Percentiles rank a stretch among this genome's conserved stretches.
Conservation (phyloP, 2,797 vertebrate species). For the Ctenopoma multispine region DNA sequence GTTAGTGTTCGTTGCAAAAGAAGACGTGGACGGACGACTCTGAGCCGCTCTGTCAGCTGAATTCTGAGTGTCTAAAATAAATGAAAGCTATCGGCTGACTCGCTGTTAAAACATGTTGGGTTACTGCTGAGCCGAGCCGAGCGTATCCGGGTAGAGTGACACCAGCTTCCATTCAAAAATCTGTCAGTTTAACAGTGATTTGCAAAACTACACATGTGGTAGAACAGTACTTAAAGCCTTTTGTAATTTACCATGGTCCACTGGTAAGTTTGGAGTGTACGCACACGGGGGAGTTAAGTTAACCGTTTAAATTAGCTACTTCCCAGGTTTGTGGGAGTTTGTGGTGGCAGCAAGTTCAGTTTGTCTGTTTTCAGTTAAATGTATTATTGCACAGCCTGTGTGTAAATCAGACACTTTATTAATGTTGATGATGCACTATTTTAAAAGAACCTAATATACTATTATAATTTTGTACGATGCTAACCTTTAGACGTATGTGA, state of each 20-base stretch:
- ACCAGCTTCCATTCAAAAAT: slow-evolving; percentile 9
- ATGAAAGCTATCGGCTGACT: neutral
- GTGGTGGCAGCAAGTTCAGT: no score
- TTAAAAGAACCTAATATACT: no score
- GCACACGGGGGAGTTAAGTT: no score
- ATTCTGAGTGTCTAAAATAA: neutral
- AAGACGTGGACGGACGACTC: neutral
- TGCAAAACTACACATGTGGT: slow-evolving; percentile 4
- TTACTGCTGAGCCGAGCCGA: neutral
- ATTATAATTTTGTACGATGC: no score
- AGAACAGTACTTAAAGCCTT: neutral
- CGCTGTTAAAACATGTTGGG: neutral
- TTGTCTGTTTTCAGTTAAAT: neutral
- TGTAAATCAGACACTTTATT: neutral
- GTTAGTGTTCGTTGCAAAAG: neutral
- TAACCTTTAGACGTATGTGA: no score
- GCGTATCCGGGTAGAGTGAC: neutral
- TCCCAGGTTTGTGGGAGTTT: neutral
- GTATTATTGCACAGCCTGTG: neutral
- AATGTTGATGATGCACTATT: neutral
- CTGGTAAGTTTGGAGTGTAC: no score
- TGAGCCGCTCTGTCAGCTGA: neutral
- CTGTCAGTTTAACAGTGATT: neutral
- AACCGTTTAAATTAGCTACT: neutral
- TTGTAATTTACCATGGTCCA: neutral